Conservation (phyloP, 1,140 invertebrate species). For the Drosophila suzukii region DNA sequence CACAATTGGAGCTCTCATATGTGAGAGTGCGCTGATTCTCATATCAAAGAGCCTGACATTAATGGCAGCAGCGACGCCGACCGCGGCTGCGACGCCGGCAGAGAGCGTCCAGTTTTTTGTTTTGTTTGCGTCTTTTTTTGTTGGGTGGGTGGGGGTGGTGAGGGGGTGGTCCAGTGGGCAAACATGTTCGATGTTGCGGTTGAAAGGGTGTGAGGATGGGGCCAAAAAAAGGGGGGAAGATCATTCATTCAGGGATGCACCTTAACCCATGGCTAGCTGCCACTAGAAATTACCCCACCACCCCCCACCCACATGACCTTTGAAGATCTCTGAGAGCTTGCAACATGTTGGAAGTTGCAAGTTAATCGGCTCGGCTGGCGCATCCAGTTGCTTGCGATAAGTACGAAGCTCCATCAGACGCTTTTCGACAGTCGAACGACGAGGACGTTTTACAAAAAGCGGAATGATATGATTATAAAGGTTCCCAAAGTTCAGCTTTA, state of each 20-base stretch:
- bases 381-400: conserved; percentile 13
- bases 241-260: conserved; percentile 39
- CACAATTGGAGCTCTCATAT: conserved; percentile 26
- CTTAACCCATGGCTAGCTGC: conserved; percentile 2
- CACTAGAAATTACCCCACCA: not conserved
- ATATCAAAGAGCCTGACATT: conserved; percentile 67
- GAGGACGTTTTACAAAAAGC: conserved; percentile 61
- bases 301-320: conserved; percentile 22
- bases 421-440: conserved; percentile 77
- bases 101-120: conserved; percentile 47
- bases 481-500: no score
- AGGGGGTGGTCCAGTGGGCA: conserved; percentile 2
- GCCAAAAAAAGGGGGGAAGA: conserved; percentile 12
- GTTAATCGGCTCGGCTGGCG: conserved; percentile 30
- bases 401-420: conserved; percentile 77
- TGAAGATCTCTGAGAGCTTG: conserved; percentile 34
- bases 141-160: not conserved
- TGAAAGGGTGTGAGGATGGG: not conserved
- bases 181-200: conserved; percentile 38
- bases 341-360: conserved; percentile 45
- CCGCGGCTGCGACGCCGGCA: conserved; percentile 20
- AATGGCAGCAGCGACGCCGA: conserved; percentile 57
- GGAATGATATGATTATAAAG: not conserved
- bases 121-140: conserved; percentile 22
- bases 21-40: conserved; percentile 49